A percentile compares a stretch with the other conserved stretches of the same genome.
Evolutionary conservation across 2,888 invertebrate species (phyloP).

Genomic region (Caenorhabditis sp.): DNA sequence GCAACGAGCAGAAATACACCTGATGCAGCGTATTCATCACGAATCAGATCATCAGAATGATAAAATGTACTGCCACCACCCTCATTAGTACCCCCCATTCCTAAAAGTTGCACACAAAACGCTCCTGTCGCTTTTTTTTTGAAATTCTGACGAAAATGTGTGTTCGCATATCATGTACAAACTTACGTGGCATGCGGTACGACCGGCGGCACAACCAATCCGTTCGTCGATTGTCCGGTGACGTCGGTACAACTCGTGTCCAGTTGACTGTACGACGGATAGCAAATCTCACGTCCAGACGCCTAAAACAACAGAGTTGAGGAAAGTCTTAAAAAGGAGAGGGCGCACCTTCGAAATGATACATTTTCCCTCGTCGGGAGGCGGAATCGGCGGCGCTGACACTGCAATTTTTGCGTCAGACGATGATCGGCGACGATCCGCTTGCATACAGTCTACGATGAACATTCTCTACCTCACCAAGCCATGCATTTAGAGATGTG

Average conservation of each 20-base stretch:
- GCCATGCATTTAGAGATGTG: no score
- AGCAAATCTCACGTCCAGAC: constrained; percentile 73
- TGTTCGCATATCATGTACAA: no score
- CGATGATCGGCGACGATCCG: constrained; percentile 35
- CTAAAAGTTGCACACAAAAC: no score
- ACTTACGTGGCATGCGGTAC: constrained; percentile 77
- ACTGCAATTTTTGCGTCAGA: constrained; percentile 66
- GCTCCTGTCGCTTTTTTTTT: no score
- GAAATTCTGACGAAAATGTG: no score
- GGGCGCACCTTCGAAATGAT: constrained; percentile 71
- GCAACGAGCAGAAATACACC: no score
- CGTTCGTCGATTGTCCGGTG: constrained; percentile 62
- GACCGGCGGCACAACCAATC: constrained; percentile 74
- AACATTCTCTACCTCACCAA: constrained; percentile 34
- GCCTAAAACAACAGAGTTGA: constrained; percentile 40
- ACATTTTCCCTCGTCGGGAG: constrained; percentile 76
- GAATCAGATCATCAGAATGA: no score
- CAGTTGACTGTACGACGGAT: constrained; percentile 75
- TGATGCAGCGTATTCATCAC: no score
- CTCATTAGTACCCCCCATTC: no score
- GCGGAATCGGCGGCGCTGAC: constrained; percentile 78
- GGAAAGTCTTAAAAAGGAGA: background rate
- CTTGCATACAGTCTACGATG: constrained; percentile 45
- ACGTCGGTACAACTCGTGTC: constrained; percentile 78
- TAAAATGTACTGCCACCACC: no score